Percentiles rank a stretch among this genome's conserved stretches.
Evolutionary conservation across 2,113 vertebrate genomes (phyloP).

Genomic region (Atrichornis clamosus): DNA sequence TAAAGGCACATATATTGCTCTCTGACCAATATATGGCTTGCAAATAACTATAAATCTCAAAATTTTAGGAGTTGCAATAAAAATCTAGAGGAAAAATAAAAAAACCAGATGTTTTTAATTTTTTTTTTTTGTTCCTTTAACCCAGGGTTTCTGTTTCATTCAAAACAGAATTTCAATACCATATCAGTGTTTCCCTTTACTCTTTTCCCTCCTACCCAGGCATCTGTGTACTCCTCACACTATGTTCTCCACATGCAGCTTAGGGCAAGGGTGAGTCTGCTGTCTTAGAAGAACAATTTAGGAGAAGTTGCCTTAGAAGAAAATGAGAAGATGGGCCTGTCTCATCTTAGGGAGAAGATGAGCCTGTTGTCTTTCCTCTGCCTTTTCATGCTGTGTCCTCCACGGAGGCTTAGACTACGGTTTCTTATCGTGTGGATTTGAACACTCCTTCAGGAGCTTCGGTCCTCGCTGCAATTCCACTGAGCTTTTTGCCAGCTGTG

Average conservation of each 20-base stretch:
- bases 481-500: background rate
- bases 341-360: background rate
- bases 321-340: background rate
- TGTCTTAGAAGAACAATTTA: background rate
- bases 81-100: background rate
- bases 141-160: background rate
- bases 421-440: background rate
- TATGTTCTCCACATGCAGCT: background rate
- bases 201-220: background rate
- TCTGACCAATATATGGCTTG: background rate
- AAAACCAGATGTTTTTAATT: background rate
- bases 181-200: background rate
- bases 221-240: background rate
- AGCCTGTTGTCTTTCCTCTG: background rate
- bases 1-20: background rate
- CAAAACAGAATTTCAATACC: background rate
- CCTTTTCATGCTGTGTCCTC: background rate
- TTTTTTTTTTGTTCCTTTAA: background rate
- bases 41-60: background rate
- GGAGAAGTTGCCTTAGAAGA: background rate
- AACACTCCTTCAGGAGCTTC: background rate
- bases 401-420: background rate
- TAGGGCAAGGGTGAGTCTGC: background rate
- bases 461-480: background rate
- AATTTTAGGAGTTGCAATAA: background rate